A percentile compares a stretch with the other conserved stretches of the same genome.
Conservation (phyloP, 2,797 vertebrate species). For the Coregonus ussuriensis region DNA sequence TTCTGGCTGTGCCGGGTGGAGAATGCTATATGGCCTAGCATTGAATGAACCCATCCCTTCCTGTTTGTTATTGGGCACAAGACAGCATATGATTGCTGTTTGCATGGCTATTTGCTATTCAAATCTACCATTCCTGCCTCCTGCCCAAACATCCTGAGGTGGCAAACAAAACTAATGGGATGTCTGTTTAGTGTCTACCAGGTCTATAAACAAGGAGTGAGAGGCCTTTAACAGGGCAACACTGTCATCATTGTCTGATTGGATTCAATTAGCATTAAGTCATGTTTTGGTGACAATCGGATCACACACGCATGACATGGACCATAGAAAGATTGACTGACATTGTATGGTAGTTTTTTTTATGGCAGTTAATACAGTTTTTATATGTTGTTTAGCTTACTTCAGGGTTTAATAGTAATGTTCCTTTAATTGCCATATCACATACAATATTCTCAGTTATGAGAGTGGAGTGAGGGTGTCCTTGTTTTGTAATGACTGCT, state of each 20-base stretch:
- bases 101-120: conserved; percentile 30
- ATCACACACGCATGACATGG: background rate
- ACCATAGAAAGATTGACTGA: background rate
- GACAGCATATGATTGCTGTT: conserved; percentile 13
- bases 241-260: background rate
- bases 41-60: background rate
- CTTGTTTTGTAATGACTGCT: background rate
- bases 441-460: background rate
- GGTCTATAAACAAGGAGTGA: background rate
- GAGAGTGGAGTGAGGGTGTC: background rate
- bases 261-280: background rate
- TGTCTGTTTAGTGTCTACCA: background rate
- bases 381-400: background rate
- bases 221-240: background rate
- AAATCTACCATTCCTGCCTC: conserved; percentile 12
- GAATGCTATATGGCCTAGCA: too few species aligned
- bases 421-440: background rate
- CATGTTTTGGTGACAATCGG: background rate
- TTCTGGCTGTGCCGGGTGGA: too few species aligned
- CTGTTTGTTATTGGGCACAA: background rate
- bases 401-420: background rate
- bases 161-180: background rate
- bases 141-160: conserved; percentile 15
- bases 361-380: background rate
- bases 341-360: background rate